A percentile compares a stretch with the other conserved stretches of the same genome.
phyloP scores from a whole-genome alignment of 1,140 invertebrate species.

The Episyrphus balteatus region DNA sequence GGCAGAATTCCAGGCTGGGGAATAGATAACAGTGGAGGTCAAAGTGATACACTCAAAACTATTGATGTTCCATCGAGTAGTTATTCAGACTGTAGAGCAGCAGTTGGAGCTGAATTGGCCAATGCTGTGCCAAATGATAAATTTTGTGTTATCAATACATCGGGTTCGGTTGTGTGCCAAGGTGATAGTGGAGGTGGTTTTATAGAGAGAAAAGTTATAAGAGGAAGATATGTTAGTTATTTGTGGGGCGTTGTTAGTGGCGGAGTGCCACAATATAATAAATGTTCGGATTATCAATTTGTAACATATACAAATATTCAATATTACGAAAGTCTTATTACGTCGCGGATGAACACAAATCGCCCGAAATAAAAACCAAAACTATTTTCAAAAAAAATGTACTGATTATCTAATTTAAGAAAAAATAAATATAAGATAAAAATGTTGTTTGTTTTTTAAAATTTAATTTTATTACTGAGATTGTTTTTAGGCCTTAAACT shows the following conservation, averaged over 20 bases:
- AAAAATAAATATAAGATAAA: no score
- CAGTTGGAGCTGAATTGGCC: neutral
- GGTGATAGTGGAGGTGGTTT: constrained; percentile 27
- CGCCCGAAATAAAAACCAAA: no score
- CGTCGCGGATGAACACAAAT: no score
- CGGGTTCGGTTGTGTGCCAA: constrained; percentile 5
- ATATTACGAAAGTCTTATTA: neutral
- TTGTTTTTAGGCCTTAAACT: no score
- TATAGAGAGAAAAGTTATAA: constrained; percentile 14
- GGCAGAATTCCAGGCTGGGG: constrained; percentile 35
- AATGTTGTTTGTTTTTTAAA: no score
- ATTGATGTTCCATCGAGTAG: constrained; percentile 5
- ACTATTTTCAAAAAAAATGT: no score
- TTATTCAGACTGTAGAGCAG: constrained; percentile 2
- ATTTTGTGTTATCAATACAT: constrained; percentile 10
- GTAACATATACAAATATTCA: constrained; percentile 23
- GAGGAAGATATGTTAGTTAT: constrained; percentile 12
- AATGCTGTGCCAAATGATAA: constrained; percentile 6
- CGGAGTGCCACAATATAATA: constrained; percentile 11
- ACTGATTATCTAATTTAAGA: no score
- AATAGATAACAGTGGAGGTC: constrained; percentile 8
- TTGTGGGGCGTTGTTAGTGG: constrained; percentile 29
- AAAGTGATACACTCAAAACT: constrained; percentile 6
- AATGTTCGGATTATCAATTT: constrained; percentile 22
- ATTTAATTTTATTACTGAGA: no score